Conservation (phyloP, 1,140 invertebrate genomes). For the Caenorhabditis remanei region DNA sequence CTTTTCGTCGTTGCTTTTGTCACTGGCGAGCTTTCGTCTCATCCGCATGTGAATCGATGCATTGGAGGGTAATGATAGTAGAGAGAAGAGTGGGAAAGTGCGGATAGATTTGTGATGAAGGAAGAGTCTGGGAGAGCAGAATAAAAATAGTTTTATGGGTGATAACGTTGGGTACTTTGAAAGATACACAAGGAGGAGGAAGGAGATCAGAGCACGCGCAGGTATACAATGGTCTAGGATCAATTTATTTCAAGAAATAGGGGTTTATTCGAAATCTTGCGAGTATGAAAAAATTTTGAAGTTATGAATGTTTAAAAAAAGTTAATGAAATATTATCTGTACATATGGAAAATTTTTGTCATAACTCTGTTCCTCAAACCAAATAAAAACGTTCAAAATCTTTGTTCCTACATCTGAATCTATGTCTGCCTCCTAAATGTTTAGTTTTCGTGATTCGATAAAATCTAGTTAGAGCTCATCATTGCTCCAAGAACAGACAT, state of each 20-base stretch:
- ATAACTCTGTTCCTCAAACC: neutral
- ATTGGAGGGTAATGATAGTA: neutral
- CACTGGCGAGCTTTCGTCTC: constrained; percentile 27
- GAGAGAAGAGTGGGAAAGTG: constrained; percentile 5
- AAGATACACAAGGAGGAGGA: no score
- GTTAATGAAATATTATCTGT: no score
- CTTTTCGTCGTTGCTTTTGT: constrained; percentile 44
- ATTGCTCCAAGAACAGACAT: neutral
- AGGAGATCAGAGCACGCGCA: constrained; percentile 5
- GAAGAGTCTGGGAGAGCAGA: constrained; percentile 33
- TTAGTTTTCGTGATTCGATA: neutral
- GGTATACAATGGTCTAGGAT: neutral
- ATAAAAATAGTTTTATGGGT: constrained; percentile 50
- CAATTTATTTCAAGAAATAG: neutral
- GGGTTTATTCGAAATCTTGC: no score
- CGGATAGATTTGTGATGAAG: neutral
- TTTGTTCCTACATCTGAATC: neutral
- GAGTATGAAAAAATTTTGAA: no score
- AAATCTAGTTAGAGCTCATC: constrained; percentile 52
- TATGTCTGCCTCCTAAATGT: no score
- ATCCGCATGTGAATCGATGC: constrained; percentile 56
- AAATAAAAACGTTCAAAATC: constrained; percentile 4
- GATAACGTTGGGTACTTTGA: constrained; percentile 2
- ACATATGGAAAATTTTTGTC: no score
- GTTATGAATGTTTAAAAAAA: no score